phyloP scores from a whole-genome alignment of 92 coral and sea anemone genomes.

The Parazoanthus darwini region DNA sequence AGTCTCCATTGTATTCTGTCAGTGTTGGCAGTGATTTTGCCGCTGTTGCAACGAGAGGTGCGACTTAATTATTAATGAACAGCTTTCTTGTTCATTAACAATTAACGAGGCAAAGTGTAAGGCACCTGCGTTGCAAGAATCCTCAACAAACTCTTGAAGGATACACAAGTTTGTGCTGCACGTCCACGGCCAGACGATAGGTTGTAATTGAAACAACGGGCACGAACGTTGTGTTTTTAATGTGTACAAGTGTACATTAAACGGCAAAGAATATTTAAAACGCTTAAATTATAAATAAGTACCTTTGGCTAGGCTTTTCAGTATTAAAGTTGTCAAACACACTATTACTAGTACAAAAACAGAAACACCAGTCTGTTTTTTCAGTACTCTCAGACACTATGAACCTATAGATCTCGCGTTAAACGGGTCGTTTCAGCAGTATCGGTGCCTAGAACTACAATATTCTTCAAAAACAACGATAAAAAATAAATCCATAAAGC shows the following conservation, averaged over 20 bases:
- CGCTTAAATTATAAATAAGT: too few species aligned
- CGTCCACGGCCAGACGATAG: neutral
- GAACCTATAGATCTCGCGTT: too few species aligned
- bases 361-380: too few species aligned
- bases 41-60: conserved; percentile 3
- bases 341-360: too few species aligned
- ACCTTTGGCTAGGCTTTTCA: neutral
- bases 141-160: neutral
- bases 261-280: neutral
- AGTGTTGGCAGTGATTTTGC: conserved; percentile 3
- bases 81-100: conserved; percentile 6
- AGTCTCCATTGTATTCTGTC: neutral
- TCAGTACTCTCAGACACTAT: too few species aligned
- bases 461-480: too few species aligned
- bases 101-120: neutral
- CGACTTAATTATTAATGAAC: conserved; percentile 10
- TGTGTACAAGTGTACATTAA: conserved; percentile 14
- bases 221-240: neutral
- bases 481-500: too few species aligned
- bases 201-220: neutral
- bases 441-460: too few species aligned
- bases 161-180: neutral
- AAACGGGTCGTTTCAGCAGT: too few species aligned
- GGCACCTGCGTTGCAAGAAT: conserved; percentile 25
- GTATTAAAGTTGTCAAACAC: too few species aligned